Conservation (phyloP, 1,140 invertebrate genomes). For the Lerema accius region DNA sequence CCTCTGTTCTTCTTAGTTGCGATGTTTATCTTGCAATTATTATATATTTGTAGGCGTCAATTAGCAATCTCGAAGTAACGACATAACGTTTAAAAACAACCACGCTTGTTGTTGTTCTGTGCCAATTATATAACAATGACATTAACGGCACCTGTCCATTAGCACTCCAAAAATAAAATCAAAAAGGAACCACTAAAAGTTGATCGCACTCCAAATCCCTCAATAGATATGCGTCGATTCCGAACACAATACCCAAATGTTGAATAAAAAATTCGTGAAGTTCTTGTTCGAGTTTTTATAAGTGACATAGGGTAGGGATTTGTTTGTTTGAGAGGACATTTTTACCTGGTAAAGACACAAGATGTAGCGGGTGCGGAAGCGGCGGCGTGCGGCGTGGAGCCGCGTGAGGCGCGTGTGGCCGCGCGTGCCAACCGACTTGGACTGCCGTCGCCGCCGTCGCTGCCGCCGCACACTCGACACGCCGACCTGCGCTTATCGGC, state of each 20-base stretch:
- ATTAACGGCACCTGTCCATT: slow-evolving; percentile 54
- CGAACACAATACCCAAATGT: slow-evolving; percentile 11
- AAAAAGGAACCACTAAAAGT: slow-evolving; percentile 54
- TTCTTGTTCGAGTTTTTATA: slow-evolving; percentile 41
- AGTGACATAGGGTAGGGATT: slow-evolving; percentile 16
- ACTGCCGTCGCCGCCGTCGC: slow-evolving; percentile 76
- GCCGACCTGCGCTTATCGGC: slow-evolving; percentile 67
- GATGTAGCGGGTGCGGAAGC: slow-evolving; percentile 53
- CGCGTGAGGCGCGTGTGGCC: slow-evolving; percentile 66
- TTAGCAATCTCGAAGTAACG: slow-evolving; percentile 10
- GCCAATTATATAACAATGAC: slow-evolving; percentile 43
- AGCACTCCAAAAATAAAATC: slow-evolving; percentile 61
- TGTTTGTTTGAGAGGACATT: slow-evolving; percentile 37
- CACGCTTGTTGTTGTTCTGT: slow-evolving; percentile 20
- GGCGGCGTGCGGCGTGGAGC: slow-evolving; percentile 55
- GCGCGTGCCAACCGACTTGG: slow-evolving; percentile 65
- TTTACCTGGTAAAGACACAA: slow-evolving; percentile 63
- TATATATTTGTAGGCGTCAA: neutral
- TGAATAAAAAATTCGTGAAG: slow-evolving; percentile 28
- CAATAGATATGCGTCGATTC: slow-evolving; percentile 13
- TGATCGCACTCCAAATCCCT: slow-evolving; percentile 58
- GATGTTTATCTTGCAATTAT: neutral
- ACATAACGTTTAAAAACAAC: slow-evolving; percentile 15
- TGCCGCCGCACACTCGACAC: slow-evolving; percentile 47
- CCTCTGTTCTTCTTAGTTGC: neutral